These are phyloP conservation scores for Pelodytes ibericus DNA, from an alignment of 2,797 vertebrate genomes.

Conservation along the genomic window DNA sequence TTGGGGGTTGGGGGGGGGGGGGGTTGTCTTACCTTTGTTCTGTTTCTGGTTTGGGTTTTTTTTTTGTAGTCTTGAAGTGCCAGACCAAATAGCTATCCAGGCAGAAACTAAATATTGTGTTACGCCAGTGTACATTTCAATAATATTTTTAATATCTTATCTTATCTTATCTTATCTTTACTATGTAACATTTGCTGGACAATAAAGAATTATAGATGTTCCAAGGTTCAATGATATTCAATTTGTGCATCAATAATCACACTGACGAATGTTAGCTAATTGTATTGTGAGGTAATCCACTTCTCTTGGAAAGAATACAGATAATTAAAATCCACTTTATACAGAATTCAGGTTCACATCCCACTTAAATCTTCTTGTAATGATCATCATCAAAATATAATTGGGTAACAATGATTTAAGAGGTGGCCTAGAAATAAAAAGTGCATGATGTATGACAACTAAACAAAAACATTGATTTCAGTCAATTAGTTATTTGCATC, in stretches of 20 bases:
- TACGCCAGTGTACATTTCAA: too few relatives aligned
- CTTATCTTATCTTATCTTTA: neutral
- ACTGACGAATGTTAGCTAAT: slow-evolving; percentile 1
- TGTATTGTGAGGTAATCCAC: slow-evolving; percentile 18
- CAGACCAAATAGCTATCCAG: too few relatives aligned
- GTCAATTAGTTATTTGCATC: slow-evolving; percentile 10
- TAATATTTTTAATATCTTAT: too few relatives aligned
- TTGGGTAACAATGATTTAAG: neutral
- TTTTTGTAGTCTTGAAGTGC: too few relatives aligned
- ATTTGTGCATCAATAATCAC: slow-evolving; percentile 8
- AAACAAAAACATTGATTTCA: slow-evolving; percentile 23
- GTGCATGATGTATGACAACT: slow-evolving; percentile 1
- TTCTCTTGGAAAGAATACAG: slow-evolving; percentile 7
- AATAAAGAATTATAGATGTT: neutral
- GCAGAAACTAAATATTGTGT: too few relatives aligned
- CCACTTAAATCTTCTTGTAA: slow-evolving; percentile 15
- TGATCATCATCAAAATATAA: slow-evolving; percentile 18
- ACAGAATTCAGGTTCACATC: slow-evolving; percentile 1
- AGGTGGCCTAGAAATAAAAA: neutral
- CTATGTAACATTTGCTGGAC: neutral
- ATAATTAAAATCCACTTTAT: slow-evolving; percentile 21
- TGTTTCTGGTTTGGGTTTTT: too few relatives aligned
- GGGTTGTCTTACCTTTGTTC: too few relatives aligned
- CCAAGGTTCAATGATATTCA: neutral
- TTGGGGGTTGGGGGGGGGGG: too few relatives aligned